A percentile compares a stretch with the other conserved stretches of the same genome.
Evolutionary conservation across 1,140 invertebrate species (phyloP).

Genomic region (Brachionus rubens): DNA sequence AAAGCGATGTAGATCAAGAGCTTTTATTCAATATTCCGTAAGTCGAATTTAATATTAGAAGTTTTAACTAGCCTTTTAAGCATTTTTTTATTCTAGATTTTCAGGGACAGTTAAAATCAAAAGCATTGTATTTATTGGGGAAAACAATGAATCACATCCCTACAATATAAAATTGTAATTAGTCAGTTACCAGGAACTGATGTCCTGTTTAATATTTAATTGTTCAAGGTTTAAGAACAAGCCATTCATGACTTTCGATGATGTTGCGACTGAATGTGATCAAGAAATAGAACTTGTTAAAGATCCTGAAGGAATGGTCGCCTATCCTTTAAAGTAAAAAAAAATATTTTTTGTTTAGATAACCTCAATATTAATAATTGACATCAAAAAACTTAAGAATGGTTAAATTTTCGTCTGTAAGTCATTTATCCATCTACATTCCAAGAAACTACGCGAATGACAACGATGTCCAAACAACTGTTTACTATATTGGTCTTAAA

Average conservation of each 20-base stretch:
- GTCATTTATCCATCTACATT: conserved; percentile 83
- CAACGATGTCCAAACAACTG: conserved; percentile 65
- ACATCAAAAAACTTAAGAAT: conserved; percentile 65
- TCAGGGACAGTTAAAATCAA: conserved; percentile 90
- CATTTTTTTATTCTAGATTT: conserved; percentile 65
- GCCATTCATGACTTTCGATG: conserved; percentile 89
- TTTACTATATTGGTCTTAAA: conserved; percentile 90
- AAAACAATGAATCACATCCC: conserved; percentile 77
- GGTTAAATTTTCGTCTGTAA: conserved; percentile 81
- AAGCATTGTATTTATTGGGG: conserved; percentile 82
- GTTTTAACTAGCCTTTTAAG: not conserved
- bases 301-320: conserved; percentile 74
- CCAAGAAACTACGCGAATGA: conserved; percentile 80
- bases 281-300: conserved; percentile 84
- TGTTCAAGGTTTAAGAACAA: conserved; percentile 78
- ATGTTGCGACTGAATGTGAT: conserved; percentile 68
- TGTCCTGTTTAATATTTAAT: conserved; percentile 32
- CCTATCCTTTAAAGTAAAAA: conserved; percentile 58
- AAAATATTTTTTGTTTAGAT: not conserved
- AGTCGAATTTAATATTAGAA: conserved; percentile 45
- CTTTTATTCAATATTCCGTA: conserved; percentile 88
- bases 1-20: conserved; percentile 90
- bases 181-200: too few relatives aligned
- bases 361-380: conserved; percentile 46
- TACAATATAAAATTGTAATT: conserved; percentile 80